Evolutionary conservation across 2,113 vertebrate genomes (phyloP).

Genomic region (Anarrhichthys ocellatus): DNA sequence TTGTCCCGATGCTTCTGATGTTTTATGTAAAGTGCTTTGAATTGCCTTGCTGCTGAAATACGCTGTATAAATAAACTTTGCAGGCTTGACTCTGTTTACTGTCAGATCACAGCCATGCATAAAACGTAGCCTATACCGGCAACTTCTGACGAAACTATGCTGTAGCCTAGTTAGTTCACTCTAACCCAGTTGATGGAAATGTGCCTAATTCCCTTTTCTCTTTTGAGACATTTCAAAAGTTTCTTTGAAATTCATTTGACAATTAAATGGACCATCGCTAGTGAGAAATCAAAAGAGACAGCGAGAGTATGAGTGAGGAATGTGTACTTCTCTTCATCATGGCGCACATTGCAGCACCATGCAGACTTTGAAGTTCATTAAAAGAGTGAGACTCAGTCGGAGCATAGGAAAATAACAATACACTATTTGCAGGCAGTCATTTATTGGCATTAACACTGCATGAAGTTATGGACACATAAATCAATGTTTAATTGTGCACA

Average conservation of each 20-base stretch:
- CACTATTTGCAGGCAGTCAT: neutral
- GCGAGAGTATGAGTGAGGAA: neutral
- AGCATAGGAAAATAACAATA: neutral
- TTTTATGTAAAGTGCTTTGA: no score
- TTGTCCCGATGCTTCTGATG: no score
- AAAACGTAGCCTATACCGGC: neutral
- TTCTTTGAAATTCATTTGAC: neutral
- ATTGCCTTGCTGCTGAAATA: no score
- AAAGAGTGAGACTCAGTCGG: neutral
- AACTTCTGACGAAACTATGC: neutral
- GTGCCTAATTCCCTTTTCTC: neutral
- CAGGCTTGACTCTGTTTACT: neutral
- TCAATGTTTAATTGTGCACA: constrained; percentile 19
- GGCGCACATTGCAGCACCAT: neutral
- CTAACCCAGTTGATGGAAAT: neutral
- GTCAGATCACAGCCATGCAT: neutral
- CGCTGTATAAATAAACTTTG: no score
- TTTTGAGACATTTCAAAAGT: neutral
- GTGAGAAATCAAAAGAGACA: neutral
- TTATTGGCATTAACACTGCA: constrained; percentile 11
- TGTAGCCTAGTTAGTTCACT: neutral
- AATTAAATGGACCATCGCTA: neutral
- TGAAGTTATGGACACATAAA: constrained; percentile 27
- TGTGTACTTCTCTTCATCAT: neutral
- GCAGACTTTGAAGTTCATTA: neutral